A percentile compares a stretch with the other conserved stretches of the same genome.
Evolutionary conservation across 2,888 invertebrate genomes (phyloP).

Genomic region (Hesperia comma): DNA sequence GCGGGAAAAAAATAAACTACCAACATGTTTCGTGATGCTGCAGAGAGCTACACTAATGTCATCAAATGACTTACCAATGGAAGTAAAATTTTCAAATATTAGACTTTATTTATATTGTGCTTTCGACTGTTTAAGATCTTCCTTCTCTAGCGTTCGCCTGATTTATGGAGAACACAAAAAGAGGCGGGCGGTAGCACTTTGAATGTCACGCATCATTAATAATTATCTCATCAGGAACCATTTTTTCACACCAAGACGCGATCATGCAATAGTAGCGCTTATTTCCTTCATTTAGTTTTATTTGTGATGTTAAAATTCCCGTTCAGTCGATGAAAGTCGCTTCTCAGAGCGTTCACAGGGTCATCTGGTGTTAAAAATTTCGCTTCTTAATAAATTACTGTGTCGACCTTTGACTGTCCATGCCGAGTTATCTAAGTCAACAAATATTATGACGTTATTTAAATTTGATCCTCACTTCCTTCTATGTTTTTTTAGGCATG

Average conservation of each 20-base stretch:
- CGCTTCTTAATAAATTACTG: conserved; percentile 42
- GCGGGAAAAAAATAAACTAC: conserved; percentile 41
- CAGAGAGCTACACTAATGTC: conserved; percentile 48
- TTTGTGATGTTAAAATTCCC: conserved; percentile 10
- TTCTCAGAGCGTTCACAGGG: conserved; percentile 15
- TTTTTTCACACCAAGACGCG: conserved; percentile 39
- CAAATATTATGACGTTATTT: conserved; percentile 36
- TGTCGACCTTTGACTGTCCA: conserved; percentile 37
- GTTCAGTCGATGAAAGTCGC: background rate
- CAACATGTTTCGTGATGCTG: conserved; percentile 39
- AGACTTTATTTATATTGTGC: conserved; percentile 32
- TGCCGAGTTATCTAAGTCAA: conserved; percentile 39
- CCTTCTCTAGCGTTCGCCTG: conserved; percentile 1
- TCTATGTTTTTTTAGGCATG: background rate
- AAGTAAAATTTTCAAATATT: conserved; percentile 21
- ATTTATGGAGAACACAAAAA: conserved; percentile 62
- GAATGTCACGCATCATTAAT: conserved; percentile 71
- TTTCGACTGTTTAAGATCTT: conserved; percentile 12
- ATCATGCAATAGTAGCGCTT: conserved; percentile 12
- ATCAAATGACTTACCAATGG: conserved; percentile 39
- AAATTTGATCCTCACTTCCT: conserved; percentile 1
- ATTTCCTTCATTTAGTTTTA: conserved; percentile 20
- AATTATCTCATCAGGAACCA: conserved; percentile 46
- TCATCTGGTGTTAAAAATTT: conserved; percentile 40
- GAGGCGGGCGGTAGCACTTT: conserved; percentile 65